Evolutionary conservation across 2,888 invertebrate genomes (phyloP), one percentile per base, ranked within the genome.

Genomic region (Neria commutata): DNA sequence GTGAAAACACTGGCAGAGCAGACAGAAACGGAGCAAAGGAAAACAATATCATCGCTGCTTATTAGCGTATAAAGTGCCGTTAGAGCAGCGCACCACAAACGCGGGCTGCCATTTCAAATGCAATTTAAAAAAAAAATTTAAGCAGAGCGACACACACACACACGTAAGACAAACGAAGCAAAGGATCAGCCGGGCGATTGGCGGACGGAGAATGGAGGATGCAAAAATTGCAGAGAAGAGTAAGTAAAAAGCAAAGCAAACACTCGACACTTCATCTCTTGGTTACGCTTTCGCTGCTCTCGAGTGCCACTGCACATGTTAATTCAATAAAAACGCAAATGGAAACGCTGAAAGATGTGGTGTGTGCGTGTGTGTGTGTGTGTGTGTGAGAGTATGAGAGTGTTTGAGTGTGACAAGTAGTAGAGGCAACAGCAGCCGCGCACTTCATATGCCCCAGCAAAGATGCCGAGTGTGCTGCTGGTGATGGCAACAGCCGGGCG

Each of bases 91-190:
- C 50, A 16, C 56, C 45, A 51, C 42, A n/a, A 4, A 11, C 6
- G n/a, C 50, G 42, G 51, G 45, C 42, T 24, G 56, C 46, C 50
- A 56, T 51, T 51, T 56, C 50, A 50, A 56, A 51, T 51, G 51
- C 56, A 56, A 56, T 50, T 56, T 51, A 56, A 56, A 56, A 29
- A 56, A 51, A 46, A 51, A 23, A n/a, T n/a, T n/a, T n/a, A n/a
- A n/a, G n/a, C n/a, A n/a, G n/a, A n/a, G n/a, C n/a, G n/a, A n/a
- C n/a, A n/a, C n/a, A n/a, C n/a, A n/a, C n/a, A n/a, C n/a, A n/a
- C n/a, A n/a, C 19, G 48, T 26, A 55, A 34, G 17, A 11, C 51
- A 57, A 37, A 37, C 4, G n/a, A 37, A 5, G 37, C 6, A 29
- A 29, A 29, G 6, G 29, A 29, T 11, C 29, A 29, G n/a, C n/a